Evolutionary conservation across 2,888 invertebrate genomes (phyloP).

Genomic region (Andricus quercusramuli): DNA sequence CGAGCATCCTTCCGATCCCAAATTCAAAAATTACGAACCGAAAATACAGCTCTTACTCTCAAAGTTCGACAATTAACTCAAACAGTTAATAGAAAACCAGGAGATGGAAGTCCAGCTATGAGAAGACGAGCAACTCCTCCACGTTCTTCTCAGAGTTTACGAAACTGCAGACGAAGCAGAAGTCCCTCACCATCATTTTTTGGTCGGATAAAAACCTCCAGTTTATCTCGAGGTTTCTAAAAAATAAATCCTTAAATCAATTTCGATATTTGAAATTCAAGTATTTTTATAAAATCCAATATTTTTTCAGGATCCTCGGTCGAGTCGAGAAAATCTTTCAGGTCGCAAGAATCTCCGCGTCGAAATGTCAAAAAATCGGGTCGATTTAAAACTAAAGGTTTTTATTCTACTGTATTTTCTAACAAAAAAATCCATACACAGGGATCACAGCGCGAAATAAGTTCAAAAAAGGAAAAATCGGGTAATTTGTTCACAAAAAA

Average conservation of each 20-base stretch:
- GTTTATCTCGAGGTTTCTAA: conserved; percentile 56
- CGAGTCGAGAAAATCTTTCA: conserved; percentile 56
- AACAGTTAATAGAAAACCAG: conserved; percentile 54
- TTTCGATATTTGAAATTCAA: neutral
- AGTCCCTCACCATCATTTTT: conserved; percentile 66
- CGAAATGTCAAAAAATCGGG: conserved; percentile 52
- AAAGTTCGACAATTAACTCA: conserved; percentile 68
- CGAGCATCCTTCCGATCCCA: conserved; percentile 76
- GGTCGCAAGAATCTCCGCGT: conserved; percentile 57
- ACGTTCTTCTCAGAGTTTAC: conserved; percentile 54
- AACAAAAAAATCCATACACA: no score
- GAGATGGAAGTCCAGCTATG: conserved; percentile 58
- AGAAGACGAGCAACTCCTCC: conserved; percentile 54
- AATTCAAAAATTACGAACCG: conserved; percentile 76
- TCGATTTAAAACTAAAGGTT: conserved; percentile 56
- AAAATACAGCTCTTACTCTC: conserved; percentile 72
- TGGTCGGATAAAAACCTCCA: conserved; percentile 59
- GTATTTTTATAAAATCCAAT: neutral
- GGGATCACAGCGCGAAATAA: no score
- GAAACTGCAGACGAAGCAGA: conserved; percentile 54
- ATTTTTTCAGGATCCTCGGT: conserved; percentile 59
- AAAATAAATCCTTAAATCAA: conserved; percentile 6
- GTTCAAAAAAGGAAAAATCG: no score
- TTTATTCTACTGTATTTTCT: neutral
- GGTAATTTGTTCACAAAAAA: no score